Conservation (phyloP, 2,888 invertebrate genomes). For the Augiades crinisus region DNA sequence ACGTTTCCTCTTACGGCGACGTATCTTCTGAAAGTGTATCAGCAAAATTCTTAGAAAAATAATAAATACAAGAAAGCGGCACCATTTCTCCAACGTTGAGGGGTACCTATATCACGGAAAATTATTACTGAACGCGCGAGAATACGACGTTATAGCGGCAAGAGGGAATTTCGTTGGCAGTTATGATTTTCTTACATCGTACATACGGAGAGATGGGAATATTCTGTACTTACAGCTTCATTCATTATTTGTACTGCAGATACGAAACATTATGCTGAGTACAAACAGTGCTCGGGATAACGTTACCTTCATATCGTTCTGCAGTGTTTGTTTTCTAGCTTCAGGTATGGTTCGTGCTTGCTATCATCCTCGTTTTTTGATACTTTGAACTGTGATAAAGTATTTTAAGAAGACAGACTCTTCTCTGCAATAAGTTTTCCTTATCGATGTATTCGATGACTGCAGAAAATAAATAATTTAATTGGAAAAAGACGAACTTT, state of each 20-base stretch:
- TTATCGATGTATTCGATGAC: too few relatives aligned
- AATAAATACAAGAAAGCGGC: neutral
- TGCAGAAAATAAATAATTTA: too few relatives aligned
- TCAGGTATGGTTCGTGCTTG: too few relatives aligned
- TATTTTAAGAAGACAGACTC: too few relatives aligned
- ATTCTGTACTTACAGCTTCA: neutral
- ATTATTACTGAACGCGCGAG: conserved; percentile 6
- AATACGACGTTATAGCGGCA: neutral
- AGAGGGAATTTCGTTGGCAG: conserved; percentile 5
- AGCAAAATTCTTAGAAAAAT: neutral
- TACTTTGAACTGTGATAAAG: too few relatives aligned
- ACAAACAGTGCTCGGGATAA: neutral
- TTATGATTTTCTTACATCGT: neutral
- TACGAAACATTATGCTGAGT: neutral
- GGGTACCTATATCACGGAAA: neutral
- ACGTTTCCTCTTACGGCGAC: too few relatives aligned
- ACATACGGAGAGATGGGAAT: neutral
- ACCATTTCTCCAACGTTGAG: neutral
- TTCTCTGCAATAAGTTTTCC: too few relatives aligned
- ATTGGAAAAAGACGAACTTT: too few relatives aligned
- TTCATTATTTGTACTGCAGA: neutral
- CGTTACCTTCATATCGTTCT: too few relatives aligned
- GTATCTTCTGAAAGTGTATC: too few relatives aligned
- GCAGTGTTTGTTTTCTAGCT: neutral
- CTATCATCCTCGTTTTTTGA: too few relatives aligned